Evolutionary conservation across 2,888 invertebrate genomes (phyloP), one percentile per base, ranked within the genome.

Genomic region (Nasonia oneida): DNA sequence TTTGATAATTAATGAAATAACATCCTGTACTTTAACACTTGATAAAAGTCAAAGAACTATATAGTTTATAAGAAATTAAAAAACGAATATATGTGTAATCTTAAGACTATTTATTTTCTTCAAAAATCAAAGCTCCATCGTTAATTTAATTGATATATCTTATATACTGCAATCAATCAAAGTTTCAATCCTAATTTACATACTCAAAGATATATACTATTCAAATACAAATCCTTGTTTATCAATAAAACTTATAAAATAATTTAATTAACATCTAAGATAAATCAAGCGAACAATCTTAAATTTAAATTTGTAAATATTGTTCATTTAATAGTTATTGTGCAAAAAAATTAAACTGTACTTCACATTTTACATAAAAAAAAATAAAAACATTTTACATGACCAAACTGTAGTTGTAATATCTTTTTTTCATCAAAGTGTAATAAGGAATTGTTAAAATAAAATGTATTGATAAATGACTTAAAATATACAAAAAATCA

Each of bases 241-340:
- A 33, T 10, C 33, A 67, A 64, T 3, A 67, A 67, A 12, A 8
- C 67, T 67, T 67, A 29, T 29, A 67, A 67, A 73, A 73, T 42
- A 12, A 73, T 73, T 23, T 47, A 73, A 18, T 42, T 14, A 61
- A 8, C 23, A 61, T 61, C n/a, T 61, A 61, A 61, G 57, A 61
- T 61, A 39, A 47, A 73, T 73, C 42, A 73, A 73, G 47, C 23
- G 5, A 73, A 73, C 47, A 47, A 73, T 47, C 73, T 47, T 73
- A 42, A 73, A 73, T 73, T 73, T 37, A n/a, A 73, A 73, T 73
- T 73, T 73, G 73, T 73, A 73, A 73, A 73, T 73, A 73, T 23
- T 10, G 12, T 73, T 73, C 18, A n/a, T 37, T 73, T 8, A n/a
- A 73, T 47, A 33, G 33, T 23, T 33, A 67, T 67, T 67, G 33